Base-by-base conservation (phyloP, 2,888 invertebrate genomes). In the Lasius platythorax region DNA sequence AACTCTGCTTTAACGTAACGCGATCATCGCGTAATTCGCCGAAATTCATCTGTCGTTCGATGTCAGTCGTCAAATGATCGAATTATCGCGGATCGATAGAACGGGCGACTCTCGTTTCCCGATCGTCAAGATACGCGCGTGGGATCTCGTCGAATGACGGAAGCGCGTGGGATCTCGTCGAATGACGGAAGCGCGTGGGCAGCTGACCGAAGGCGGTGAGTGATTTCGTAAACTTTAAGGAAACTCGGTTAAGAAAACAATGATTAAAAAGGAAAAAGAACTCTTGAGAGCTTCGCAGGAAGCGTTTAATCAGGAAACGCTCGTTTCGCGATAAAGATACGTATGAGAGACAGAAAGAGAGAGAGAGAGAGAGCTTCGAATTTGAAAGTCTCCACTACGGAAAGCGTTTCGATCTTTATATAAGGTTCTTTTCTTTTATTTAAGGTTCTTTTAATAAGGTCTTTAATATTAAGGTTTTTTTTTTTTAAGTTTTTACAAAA, bases 161-260 rank as follows among this genome's bases (percentile, higher is more conserved):
- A 37, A 73, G 18, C n/a, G 30, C 30, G 46, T 33, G 11, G 11
- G 23, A 37, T 37, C 28, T 58, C 30, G 11, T 58, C 37, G 58
- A 53, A 58, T 73, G 58, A 73, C 40, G 58, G 28, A 40, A 73
- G n/a, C 18, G 58, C 58, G 70, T 70, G 53, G 12, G 12, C 11
- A 2, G 12, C 6, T n/a, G 18, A 0, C 0, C 15, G 53, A n/a
- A 70, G 15, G 70, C 70, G 53, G n/a, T 18, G 3, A 23, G 15
- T 15, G 4, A 11, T 56, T 56, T 5, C 15, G 0, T 28, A 28
- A 23, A 23, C 0, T 37, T 37, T n/a, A 58, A 58, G 2, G n/a
- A 56, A 56, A 23, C 5, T 58, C n/a, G 23, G 23, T 23, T 23
- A 56, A 56, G 23, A 56, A 56, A 56, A 4, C 37, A 4, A 37